phyloP scores from a whole-genome alignment of 2,113 vertebrate genomes.

The Scomber colias region DNA sequence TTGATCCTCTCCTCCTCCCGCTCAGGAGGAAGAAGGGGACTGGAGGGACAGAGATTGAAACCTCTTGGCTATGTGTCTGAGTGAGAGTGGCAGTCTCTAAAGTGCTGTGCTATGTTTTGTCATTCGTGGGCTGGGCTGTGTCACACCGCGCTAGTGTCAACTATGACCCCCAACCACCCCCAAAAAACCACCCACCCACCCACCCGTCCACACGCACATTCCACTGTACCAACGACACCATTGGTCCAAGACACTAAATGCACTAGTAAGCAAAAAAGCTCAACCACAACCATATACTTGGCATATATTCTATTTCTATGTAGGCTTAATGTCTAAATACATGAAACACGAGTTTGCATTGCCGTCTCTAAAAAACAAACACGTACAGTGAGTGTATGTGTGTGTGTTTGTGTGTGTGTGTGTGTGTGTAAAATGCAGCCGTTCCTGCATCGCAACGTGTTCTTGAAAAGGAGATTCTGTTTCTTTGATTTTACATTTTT shows the following conservation, averaged over 20 bases:
- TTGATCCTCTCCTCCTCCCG: slow-evolving; percentile 40
- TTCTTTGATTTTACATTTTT: slow-evolving; percentile 72
- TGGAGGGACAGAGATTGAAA: slow-evolving; percentile 55
- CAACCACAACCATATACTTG: slow-evolving; percentile 86
- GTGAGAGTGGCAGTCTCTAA: slow-evolving; percentile 82
- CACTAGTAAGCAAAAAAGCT: slow-evolving; percentile 82
- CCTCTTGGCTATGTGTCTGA: slow-evolving; percentile 68
- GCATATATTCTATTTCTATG: slow-evolving; percentile 80
- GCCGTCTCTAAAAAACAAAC: slow-evolving; percentile 47
- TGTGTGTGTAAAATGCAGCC: slow-evolving; percentile 58
- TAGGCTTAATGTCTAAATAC: slow-evolving; percentile 66
- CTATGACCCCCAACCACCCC: slow-evolving; percentile 27
- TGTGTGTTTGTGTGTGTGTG: not conserved
- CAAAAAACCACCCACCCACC: not conserved
- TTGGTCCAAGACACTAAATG: slow-evolving; percentile 87
- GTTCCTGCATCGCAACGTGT: slow-evolving; percentile 79
- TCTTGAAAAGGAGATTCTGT: slow-evolving; percentile 84
- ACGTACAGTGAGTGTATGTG: slow-evolving; percentile 30
- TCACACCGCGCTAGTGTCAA: slow-evolving; percentile 44
- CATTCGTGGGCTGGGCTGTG: slow-evolving; percentile 67
- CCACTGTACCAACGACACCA: slow-evolving; percentile 76
- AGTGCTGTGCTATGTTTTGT: slow-evolving; percentile 85
- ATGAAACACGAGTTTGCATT: slow-evolving; percentile 58
- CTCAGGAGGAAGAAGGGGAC: slow-evolving; percentile 24
- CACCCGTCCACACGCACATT: slow-evolving; percentile 44